These are phyloP conservation scores for Gallinago solitaria DNA, from an alignment of 2,797 vertebrate species.

Conservation along the genomic window DNA sequence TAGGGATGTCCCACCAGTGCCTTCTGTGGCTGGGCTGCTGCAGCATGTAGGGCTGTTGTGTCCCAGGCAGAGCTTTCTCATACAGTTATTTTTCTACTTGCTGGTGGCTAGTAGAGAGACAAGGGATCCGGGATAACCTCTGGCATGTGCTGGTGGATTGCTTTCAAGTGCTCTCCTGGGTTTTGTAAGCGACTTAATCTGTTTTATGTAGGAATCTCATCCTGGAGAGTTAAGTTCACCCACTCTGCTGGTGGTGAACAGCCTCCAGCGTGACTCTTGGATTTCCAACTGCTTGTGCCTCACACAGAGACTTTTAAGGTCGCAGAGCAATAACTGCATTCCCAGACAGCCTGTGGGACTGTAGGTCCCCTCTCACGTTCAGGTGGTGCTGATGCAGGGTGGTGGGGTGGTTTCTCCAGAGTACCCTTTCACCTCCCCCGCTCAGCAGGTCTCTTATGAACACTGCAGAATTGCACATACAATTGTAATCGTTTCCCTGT, in stretches of 20 bases:
- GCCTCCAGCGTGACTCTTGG: not conserved
- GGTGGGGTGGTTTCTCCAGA: not conserved
- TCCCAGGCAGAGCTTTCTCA: not conserved
- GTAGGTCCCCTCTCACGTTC: not conserved
- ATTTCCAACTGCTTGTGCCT: not conserved
- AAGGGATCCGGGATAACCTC: not conserved
- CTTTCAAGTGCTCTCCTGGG: not conserved
- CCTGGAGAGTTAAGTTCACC: not conserved
- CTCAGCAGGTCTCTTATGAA: not conserved
- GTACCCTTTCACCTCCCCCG: accelerated
- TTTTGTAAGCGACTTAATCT: not conserved
- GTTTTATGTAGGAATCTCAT: not conserved
- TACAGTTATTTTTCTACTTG: not conserved
- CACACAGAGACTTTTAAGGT: not conserved
- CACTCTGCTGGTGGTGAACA: not conserved
- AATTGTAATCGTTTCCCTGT: not conserved
- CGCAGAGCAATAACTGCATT: not conserved
- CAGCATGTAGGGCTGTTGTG: not conserved
- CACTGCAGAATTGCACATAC: accelerated
- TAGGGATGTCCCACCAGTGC: not conserved
- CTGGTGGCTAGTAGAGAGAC: not conserved
- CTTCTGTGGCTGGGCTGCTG: not conserved
- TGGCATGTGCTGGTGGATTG: not conserved
- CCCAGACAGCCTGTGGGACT: not conserved
- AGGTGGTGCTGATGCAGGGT: not conserved